Percentiles rank a stretch among this genome's conserved stretches.
phyloP scores from a whole-genome alignment of 1,140 invertebrate species.

The Bombyx mandarina region DNA sequence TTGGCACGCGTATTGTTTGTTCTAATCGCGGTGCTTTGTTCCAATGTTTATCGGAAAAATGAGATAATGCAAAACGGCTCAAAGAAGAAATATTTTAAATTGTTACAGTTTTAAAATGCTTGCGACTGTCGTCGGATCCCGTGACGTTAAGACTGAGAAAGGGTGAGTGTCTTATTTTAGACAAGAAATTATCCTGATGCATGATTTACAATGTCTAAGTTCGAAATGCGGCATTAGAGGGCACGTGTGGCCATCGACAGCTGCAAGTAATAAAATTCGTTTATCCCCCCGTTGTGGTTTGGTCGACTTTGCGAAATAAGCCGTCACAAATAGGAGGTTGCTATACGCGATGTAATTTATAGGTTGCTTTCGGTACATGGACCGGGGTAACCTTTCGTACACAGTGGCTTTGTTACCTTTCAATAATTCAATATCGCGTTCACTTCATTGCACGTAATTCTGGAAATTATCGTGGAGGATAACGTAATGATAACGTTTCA shows the following conservation, averaged over 20 bases:
- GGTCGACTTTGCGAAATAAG: constrained; percentile 41
- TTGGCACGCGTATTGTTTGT: constrained; percentile 8
- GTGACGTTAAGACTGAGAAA: constrained; percentile 89
- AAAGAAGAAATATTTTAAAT: constrained; percentile 25
- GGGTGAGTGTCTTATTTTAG: constrained; percentile 75
- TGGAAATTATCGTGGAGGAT: too few relatives aligned
- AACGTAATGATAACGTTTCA: constrained; percentile 47
- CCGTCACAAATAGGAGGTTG: constrained; percentile 44
- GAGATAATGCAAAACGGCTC: not conserved
- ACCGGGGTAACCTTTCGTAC: constrained; percentile 26
- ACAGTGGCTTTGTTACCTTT: constrained; percentile 30
- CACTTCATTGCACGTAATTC: not conserved
- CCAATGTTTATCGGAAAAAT: not conserved
- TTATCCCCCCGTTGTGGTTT: constrained; percentile 35
- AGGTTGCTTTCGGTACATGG: constrained; percentile 41
- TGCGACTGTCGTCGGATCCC: constrained; percentile 88
- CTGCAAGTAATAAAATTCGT: constrained; percentile 42
- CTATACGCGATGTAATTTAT: constrained; percentile 39
- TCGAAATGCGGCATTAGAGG: constrained; percentile 31
- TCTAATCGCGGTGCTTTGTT: constrained; percentile 7
- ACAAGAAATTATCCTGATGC: constrained; percentile 9
- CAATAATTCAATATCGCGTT: constrained; percentile 27
- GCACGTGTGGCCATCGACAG: constrained; percentile 18
- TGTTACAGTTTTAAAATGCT: constrained; percentile 91
- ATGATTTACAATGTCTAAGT: constrained; percentile 10